Conservation (phyloP, 30 jellyfish, hydroid and myxozoan species). For the Hydractinia symbiolongicarpus region DNA sequence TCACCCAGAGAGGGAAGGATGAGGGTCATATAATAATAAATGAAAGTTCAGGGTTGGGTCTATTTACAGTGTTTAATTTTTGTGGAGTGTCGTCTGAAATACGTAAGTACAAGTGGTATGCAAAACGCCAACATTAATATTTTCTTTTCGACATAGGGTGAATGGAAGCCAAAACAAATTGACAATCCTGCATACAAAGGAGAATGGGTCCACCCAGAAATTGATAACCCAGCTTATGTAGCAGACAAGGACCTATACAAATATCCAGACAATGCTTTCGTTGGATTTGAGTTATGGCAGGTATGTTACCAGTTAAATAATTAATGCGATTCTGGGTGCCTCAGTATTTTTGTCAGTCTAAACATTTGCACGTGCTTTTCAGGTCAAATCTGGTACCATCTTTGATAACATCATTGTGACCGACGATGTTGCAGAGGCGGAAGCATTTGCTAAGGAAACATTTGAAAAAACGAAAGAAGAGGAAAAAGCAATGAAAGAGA, state of each 20-base stretch:
- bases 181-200: constrained; percentile 98
- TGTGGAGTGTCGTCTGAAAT: not conserved
- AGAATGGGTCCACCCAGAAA: constrained; percentile 95
- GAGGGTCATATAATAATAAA: too few species aligned
- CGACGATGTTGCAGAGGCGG: constrained; percentile 95
- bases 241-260: constrained; percentile 63
- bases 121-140: not conserved
- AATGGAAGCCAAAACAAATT: constrained; percentile 97
- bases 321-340: not conserved
- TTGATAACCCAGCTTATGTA: constrained; percentile 91
- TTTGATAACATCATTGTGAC: constrained; percentile 90
- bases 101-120: not conserved
- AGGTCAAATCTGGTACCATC: constrained; percentile 98
- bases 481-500: constrained; percentile 88
- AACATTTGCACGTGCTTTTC: not conserved
- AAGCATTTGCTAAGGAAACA: constrained; percentile 79
- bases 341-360: not conserved
- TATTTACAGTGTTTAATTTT: not conserved
- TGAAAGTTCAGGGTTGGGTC: not conserved
- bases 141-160: constrained; percentile 56
- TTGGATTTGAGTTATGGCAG: constrained; percentile 98
- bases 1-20: too few species aligned
- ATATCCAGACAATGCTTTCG: constrained; percentile 73
- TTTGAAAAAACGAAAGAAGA: constrained; percentile 77
- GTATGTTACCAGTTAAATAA: constrained; percentile 9